Conservation (phyloP, 2,888 invertebrate genomes). For the Plusia festucae region DNA sequence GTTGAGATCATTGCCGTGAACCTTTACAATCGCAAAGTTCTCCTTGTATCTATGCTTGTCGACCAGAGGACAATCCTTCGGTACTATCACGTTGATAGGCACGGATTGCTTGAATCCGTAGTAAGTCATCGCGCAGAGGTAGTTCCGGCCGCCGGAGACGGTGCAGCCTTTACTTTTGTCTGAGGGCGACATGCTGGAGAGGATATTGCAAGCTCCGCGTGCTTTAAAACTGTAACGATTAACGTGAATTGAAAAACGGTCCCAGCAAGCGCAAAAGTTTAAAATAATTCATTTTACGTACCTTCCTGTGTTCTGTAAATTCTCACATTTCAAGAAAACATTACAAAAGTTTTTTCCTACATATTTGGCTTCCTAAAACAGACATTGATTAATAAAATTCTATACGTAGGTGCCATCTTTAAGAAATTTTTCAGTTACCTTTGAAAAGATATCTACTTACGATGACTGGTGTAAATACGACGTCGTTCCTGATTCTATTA, state of each 20-base stretch:
- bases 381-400: not conserved
- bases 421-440: not conserved
- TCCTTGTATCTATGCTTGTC: constrained; percentile 69
- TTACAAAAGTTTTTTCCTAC: constrained; percentile 87
- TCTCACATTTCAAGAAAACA: constrained; percentile 94
- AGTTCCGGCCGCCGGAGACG: constrained; percentile 70
- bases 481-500: constrained; percentile 64
- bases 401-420: not conserved
- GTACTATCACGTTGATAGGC: constrained; percentile 69
- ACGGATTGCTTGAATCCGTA: constrained; percentile 69
- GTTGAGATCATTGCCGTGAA: constrained; percentile 65
- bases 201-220: constrained; percentile 70
- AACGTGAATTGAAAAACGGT: not conserved
- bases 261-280: too few relatives aligned
- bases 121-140: constrained; percentile 68
- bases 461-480: constrained; percentile 68
- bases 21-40: constrained; percentile 70
- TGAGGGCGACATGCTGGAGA: constrained; percentile 60
- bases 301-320: constrained; percentile 94
- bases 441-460: constrained; percentile 55
- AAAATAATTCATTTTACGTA: constrained; percentile 61
- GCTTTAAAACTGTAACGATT: constrained; percentile 67
- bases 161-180: constrained; percentile 70
- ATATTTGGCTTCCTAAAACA: constrained; percentile 71
- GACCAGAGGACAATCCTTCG: constrained; percentile 66